Percentiles rank a stretch among this genome's conserved stretches.
These are phyloP conservation scores for Malurus melanocephalus DNA, from an alignment of 2,113 vertebrate species.

Conservation along the genomic window DNA sequence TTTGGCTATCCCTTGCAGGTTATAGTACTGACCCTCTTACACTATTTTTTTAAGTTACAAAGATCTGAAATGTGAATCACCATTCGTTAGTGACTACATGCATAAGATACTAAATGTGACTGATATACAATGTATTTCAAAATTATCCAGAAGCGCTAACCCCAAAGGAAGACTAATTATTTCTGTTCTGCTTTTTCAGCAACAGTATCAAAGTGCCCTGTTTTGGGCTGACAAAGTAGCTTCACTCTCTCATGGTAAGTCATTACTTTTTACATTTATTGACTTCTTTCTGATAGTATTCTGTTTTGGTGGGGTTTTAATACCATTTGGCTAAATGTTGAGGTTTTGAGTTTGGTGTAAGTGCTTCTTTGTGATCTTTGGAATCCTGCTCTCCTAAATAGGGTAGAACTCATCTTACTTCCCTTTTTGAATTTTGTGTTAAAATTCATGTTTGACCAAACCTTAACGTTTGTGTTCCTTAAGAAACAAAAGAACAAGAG, in stretches of 20 bases:
- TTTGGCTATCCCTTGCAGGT: not conserved
- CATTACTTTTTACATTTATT: not conserved
- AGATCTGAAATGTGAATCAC: not conserved
- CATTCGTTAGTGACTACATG: not conserved
- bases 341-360: not conserved
- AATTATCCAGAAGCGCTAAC: not conserved
- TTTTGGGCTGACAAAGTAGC: slow-evolving; percentile 99
- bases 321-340: not conserved
- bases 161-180: not conserved
- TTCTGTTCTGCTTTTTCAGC: slow-evolving; percentile 73
- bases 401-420: not conserved
- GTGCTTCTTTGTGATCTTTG: not conserved
- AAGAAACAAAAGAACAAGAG: not conserved
- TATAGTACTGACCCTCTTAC: not conserved
- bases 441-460: not conserved
- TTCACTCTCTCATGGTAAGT: slow-evolving; percentile 93
- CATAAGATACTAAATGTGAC: not conserved
- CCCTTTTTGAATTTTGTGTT: not conserved
- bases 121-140: not conserved
- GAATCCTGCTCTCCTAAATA: not conserved
- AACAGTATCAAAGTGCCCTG: slow-evolving; percentile 97
- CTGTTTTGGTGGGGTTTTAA: not conserved
- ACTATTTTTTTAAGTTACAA: not conserved
- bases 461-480: not conserved
- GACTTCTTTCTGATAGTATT: not conserved